Conservation (phyloP, 2,888 invertebrate species). For the Eretmocerus hayati region DNA sequence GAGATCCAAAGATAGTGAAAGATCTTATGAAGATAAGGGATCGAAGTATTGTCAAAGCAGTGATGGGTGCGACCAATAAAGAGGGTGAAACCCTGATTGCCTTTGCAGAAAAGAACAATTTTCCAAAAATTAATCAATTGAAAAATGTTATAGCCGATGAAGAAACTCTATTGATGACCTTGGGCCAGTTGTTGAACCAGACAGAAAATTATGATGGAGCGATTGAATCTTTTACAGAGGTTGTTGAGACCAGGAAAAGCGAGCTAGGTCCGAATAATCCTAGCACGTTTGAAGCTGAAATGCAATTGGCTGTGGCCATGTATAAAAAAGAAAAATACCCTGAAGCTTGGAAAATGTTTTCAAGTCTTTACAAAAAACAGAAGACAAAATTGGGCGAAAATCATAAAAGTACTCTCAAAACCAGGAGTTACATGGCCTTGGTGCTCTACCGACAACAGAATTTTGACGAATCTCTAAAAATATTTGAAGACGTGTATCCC, state of each 20-base stretch:
- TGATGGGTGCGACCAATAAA: slow-evolving; percentile 19
- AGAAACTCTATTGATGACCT: slow-evolving; percentile 10
- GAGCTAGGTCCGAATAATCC: slow-evolving; percentile 16
- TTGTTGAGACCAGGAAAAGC: slow-evolving; percentile 11
- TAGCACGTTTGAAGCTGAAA: slow-evolving; percentile 19
- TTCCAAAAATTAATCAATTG: slow-evolving; percentile 7
- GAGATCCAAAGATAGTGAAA: slow-evolving; percentile 12
- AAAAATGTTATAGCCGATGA: slow-evolving; percentile 6
- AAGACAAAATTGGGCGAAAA: slow-evolving; percentile 19
- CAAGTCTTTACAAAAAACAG: slow-evolving; percentile 19
- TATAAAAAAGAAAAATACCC: slow-evolving; percentile 20
- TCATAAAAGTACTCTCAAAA: slow-evolving; percentile 18
- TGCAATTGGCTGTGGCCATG: slow-evolving; percentile 7
- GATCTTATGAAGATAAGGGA: slow-evolving; percentile 17
- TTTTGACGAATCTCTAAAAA: slow-evolving; percentile 17
- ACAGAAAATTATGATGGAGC: slow-evolving; percentile 16
- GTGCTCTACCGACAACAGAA: slow-evolving; percentile 17
- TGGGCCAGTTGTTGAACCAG: slow-evolving; percentile 2
- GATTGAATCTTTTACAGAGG: slow-evolving; percentile 8
- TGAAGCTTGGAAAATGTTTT: slow-evolving; percentile 20
- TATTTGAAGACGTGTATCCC: slow-evolving; percentile 16
- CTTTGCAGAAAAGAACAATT: slow-evolving; percentile 5
- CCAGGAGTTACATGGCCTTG: slow-evolving; percentile 20
- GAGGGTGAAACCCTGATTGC: slow-evolving; percentile 10
- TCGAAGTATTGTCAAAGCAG: slow-evolving; percentile 12